phyloP scores from a whole-genome alignment of 2,888 invertebrate species.

The Brachynemurus nebulosus region DNA sequence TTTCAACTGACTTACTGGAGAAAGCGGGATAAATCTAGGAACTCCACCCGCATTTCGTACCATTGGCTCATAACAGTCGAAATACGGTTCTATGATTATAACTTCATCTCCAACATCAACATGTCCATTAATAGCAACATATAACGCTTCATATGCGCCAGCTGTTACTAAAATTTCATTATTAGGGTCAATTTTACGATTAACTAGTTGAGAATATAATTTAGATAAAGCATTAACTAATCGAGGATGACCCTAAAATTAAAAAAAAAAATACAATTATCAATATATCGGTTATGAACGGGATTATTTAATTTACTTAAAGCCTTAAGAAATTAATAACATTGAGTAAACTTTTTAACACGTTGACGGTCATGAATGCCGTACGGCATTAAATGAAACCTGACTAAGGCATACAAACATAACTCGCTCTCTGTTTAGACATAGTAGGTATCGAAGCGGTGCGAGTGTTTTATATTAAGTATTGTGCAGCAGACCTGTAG shows the following conservation, averaged over 20 bases:
- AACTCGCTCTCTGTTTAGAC: no score
- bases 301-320: not conserved
- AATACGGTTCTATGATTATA: constrained; percentile 95
- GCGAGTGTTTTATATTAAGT: no score
- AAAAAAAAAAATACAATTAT: constrained; percentile 7
- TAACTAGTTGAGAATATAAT: constrained; percentile 68
- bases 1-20: constrained; percentile 47
- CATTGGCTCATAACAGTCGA: constrained; percentile 97
- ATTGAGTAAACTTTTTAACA: not conserved
- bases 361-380: no score
- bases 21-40: constrained; percentile 74
- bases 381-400: no score
- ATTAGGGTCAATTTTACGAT: constrained; percentile 63
- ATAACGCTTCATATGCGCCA: constrained; percentile 93
- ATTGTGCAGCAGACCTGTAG: no score
- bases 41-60: constrained; percentile 75
- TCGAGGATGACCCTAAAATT: constrained; percentile 77
- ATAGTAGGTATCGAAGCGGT: no score
- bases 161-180: constrained; percentile 78
- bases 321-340: not conserved
- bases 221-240: constrained; percentile 73
- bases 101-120: constrained; percentile 81
- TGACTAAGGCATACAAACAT: no score
- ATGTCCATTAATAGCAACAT: constrained; percentile 67
- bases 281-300: not conserved